These are phyloP conservation scores for Parelbella ahira DNA, from an alignment of 2,888 invertebrate genomes.

Conservation along the genomic window DNA sequence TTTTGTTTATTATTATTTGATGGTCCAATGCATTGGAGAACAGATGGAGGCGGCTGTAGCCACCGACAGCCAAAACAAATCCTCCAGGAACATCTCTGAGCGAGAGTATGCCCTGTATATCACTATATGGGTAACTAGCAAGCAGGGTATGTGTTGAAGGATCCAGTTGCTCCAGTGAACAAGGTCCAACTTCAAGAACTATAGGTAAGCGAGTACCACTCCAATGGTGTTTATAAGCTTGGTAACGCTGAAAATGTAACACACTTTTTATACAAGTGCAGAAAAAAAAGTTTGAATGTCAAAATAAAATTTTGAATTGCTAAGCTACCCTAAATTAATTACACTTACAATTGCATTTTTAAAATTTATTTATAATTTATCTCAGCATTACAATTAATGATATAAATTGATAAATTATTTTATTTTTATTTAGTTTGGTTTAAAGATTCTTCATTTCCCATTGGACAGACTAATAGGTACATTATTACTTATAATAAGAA, in stretches of 20 bases:
- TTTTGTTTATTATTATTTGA: slow-evolving; percentile 92
- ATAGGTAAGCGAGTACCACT: slow-evolving; percentile 94
- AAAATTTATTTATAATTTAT: too few relatives aligned
- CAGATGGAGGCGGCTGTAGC: slow-evolving; percentile 94
- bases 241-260: slow-evolving; percentile 84
- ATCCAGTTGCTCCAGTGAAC: slow-evolving; percentile 95
- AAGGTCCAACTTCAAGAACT: slow-evolving; percentile 94
- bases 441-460: too few relatives aligned
- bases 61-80: slow-evolving; percentile 94
- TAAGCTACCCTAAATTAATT: too few relatives aligned
- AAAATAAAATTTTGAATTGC: too few relatives aligned
- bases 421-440: too few relatives aligned
- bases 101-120: slow-evolving; percentile 77
- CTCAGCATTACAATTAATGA: too few relatives aligned
- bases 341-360: too few relatives aligned
- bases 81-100: slow-evolving; percentile 95
- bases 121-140: slow-evolving; percentile 79
- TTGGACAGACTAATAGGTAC: too few relatives aligned
- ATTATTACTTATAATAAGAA: too few relatives aligned
- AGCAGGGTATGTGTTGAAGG: slow-evolving; percentile 90
- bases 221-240: slow-evolving; percentile 98
- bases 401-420: too few relatives aligned
- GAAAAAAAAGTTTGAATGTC: too few relatives aligned
- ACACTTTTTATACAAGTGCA: too few relatives aligned
- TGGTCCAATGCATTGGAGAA: slow-evolving; percentile 91